Conservation (phyloP, 2,888 invertebrate genomes). For the Habrosyne pyritoides region DNA sequence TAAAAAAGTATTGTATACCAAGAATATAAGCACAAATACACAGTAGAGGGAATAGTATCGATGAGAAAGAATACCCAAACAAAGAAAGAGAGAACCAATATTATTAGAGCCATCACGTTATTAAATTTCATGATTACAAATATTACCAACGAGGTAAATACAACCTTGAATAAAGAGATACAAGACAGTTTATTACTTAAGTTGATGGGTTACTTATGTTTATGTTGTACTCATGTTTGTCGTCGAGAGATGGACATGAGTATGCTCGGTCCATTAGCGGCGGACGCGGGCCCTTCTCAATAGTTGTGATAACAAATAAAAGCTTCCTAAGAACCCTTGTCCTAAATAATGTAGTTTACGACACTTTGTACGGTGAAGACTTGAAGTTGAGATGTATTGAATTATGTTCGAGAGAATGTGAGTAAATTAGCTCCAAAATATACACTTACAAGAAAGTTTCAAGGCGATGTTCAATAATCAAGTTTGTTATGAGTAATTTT, state of each 20-base stretch:
- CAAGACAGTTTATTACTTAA: neutral
- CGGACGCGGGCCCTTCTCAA: constrained; percentile 7
- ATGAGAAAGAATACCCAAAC: too few relatives aligned
- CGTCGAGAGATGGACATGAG: neutral
- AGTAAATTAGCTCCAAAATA: neutral
- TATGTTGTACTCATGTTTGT: neutral
- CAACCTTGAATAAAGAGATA: neutral
- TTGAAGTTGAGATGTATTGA: neutral
- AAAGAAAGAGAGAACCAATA: too few relatives aligned
- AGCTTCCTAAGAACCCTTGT: constrained; percentile 8
- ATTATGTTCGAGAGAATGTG: neutral
- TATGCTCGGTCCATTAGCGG: neutral
- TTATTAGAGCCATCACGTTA: too few relatives aligned
- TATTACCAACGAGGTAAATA: too few relatives aligned
- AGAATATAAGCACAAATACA: too few relatives aligned
- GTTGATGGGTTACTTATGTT: neutral
- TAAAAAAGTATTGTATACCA: too few relatives aligned
- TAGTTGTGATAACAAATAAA: constrained; percentile 9
- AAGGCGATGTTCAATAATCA: neutral
- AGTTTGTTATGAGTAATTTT: neutral
- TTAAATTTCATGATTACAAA: too few relatives aligned
- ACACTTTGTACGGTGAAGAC: constrained; percentile 3
- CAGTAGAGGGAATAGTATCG: too few relatives aligned
- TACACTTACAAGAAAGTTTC: neutral
- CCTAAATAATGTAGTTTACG: constrained; percentile 14